phyloP scores from a whole-genome alignment of 2,888 invertebrate species.

The Sminthurides aquaticus region DNA sequence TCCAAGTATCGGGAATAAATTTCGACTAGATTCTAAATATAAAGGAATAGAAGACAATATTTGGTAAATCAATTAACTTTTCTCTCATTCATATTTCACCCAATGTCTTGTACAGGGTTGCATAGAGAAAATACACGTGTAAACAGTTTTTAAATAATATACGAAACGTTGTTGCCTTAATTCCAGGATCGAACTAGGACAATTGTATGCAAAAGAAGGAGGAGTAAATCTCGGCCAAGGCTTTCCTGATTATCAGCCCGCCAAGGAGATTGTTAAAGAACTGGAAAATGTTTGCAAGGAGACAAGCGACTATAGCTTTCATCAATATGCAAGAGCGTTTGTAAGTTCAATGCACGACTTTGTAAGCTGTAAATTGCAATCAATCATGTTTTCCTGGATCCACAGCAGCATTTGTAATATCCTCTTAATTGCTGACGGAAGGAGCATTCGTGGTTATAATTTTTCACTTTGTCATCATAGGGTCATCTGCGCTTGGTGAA shows the following conservation, averaged over 20 bases:
- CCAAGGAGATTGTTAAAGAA: constrained; percentile 66
- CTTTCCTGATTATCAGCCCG: constrained; percentile 79
- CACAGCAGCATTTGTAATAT: no score
- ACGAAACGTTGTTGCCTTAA: background rate
- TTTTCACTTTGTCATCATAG: constrained; percentile 56
- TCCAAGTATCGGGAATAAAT: constrained; percentile 52
- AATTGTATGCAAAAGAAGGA: constrained; percentile 17
- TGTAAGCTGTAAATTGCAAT: no score
- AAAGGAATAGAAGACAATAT: constrained; percentile 70
- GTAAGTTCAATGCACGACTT: constrained; percentile 67
- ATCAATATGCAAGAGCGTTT: constrained; percentile 91
- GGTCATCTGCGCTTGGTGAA: constrained; percentile 85
- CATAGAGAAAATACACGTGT: no score
- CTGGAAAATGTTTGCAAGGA: constrained; percentile 58
- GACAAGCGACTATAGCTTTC: constrained; percentile 64
- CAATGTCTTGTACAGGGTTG: no score
- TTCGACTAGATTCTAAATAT: constrained; percentile 61
- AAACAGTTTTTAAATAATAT: background rate
- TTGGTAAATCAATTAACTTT: constrained; percentile 64
- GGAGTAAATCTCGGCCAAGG: constrained; percentile 92
- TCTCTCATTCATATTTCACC: no score
- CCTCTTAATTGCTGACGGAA: no score
- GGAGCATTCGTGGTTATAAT: no score
- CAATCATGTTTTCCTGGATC: no score
- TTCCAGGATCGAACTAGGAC: constrained; percentile 17